Conservation (phyloP, 2,797 vertebrate genomes). For the Molossus molossus region DNA sequence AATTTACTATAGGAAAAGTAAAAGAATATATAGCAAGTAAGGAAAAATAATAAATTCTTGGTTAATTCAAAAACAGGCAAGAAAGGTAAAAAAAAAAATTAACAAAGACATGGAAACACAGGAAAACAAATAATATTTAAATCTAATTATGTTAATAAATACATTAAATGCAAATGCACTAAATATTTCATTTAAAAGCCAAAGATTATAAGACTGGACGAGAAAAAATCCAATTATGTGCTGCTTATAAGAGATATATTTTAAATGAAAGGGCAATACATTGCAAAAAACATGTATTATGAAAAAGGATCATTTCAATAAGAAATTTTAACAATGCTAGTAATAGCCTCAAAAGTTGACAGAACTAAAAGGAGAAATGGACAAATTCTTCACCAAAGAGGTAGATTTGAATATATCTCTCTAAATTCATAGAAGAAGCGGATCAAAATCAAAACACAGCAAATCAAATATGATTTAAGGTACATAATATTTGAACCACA, state of each 20-base stretch:
- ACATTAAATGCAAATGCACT: not conserved
- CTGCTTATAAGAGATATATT: not conserved
- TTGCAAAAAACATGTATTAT: conserved; percentile 30
- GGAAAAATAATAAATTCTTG: conserved; percentile 34
- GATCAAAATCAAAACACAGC: conserved; percentile 6
- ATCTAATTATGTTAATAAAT: not conserved
- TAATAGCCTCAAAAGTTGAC: not conserved
- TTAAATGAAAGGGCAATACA: not conserved
- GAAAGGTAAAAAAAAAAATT: not conserved
- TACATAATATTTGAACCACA: not conserved
- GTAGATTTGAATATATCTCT: not conserved
- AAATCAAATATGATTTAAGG: conserved; percentile 10
- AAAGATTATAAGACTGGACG: too few species aligned
- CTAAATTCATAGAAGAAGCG: not conserved
- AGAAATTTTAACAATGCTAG: not conserved
- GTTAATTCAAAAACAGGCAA: not conserved
- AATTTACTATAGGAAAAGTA: not conserved
- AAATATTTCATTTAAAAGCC: conserved; percentile 23
- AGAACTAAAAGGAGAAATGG: conserved; percentile 42
- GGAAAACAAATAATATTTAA: conserved; percentile 37
- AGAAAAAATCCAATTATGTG: too few species aligned
- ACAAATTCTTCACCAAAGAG: not conserved
- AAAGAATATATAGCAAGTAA: not conserved
- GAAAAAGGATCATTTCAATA: not conserved
- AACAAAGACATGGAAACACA: not conserved